A percentile compares a stretch with the other conserved stretches of the same genome.
These are phyloP conservation scores for Boleophthalmus pectinirostris DNA, from an alignment of 2,113 vertebrate genomes.

Conservation along the genomic window DNA sequence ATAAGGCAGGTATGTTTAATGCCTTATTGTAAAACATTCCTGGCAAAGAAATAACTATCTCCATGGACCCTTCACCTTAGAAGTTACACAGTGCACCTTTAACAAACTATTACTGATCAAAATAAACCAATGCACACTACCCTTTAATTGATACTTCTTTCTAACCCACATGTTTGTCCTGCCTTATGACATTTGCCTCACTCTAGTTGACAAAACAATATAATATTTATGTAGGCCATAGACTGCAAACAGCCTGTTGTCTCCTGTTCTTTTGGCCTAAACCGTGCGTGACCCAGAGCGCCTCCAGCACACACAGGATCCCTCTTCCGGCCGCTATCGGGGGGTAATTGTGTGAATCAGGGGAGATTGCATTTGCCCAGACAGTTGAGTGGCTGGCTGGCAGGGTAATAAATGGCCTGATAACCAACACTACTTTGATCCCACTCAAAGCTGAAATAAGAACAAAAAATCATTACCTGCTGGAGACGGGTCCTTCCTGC, in stretches of 20 bases:
- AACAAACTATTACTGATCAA: too few relatives aligned
- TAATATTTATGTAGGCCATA: not conserved
- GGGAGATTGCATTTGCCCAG: conserved; percentile 79
- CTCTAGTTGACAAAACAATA: not conserved
- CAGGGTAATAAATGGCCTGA: conserved; percentile 79
- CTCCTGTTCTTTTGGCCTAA: conserved; percentile 53
- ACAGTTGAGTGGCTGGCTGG: conserved; percentile 76
- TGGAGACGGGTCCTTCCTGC: conserved; percentile 73
- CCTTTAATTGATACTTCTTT: too few relatives aligned
- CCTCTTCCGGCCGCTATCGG: conserved; percentile 60
- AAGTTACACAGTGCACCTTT: too few relatives aligned
- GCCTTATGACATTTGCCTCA: not conserved
- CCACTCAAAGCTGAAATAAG: conserved; percentile 65
- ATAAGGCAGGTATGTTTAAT: too few relatives aligned
- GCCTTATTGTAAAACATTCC: too few relatives aligned
- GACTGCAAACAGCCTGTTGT: not conserved
- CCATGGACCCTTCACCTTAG: too few relatives aligned
- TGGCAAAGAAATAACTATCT: too few relatives aligned
- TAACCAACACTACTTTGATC: conserved; percentile 71
- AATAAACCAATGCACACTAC: too few relatives aligned
- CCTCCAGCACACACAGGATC: conserved; percentile 38
- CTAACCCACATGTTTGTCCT: not conserved
- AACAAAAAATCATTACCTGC: conserved; percentile 79
- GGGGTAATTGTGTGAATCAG: conserved; percentile 82
- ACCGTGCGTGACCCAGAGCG: conserved; percentile 62